These are phyloP conservation scores for Muscicapa adusta DNA, from an alignment of 2,113 vertebrate species.

Conservation along the genomic window DNA sequence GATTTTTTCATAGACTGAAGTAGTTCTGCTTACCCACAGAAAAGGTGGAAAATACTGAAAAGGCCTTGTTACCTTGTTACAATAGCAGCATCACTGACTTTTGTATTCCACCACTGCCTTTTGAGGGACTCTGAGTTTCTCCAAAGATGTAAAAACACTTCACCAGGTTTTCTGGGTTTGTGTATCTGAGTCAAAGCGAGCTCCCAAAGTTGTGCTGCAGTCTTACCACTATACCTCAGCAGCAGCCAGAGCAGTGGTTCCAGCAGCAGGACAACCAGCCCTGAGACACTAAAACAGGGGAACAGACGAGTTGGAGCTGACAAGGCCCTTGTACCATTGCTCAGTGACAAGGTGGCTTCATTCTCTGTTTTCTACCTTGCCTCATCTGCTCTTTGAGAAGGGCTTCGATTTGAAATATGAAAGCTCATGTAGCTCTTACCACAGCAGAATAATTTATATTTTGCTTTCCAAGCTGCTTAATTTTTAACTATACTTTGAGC, in stretches of 20 bases:
- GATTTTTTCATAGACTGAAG: not conserved
- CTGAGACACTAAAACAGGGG: not conserved
- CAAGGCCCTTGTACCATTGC: not conserved
- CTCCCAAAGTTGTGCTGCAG: not conserved
- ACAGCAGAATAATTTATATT: constrained; percentile 31
- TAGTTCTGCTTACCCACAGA: not conserved
- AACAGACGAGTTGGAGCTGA: not conserved
- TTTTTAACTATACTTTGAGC: constrained; percentile 15
- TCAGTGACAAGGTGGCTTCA: not conserved
- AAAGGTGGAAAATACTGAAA: not conserved
- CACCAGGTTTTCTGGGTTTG: not conserved
- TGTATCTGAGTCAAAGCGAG: not conserved
- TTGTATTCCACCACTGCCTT: not conserved
- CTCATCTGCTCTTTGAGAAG: not conserved
- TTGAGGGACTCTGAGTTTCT: not conserved
- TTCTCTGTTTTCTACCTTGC: not conserved
- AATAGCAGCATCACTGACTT: not conserved
- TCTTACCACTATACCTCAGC: not conserved
- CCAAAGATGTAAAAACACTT: not conserved
- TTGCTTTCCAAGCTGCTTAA: constrained; percentile 22
- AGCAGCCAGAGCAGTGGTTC: not conserved
- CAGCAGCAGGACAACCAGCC: not conserved
- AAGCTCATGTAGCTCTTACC: not conserved
- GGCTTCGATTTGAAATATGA: not conserved
- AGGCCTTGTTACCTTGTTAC: not conserved